Conservation (phyloP, 2,113 vertebrate species). For the Pelmatolapia mariae region DNA sequence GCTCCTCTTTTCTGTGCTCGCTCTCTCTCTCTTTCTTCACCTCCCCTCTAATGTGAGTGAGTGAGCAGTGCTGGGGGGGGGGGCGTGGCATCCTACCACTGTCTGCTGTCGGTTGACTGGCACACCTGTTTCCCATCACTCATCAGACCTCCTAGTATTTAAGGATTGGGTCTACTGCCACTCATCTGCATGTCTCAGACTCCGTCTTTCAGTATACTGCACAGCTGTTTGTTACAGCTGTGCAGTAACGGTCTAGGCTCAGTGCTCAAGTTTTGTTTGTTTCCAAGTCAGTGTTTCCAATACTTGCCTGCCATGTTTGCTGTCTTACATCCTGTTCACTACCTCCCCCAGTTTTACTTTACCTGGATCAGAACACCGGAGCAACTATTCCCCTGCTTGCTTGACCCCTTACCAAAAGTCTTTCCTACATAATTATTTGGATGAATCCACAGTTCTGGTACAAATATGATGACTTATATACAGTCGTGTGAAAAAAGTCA, state of each 20-base stretch:
- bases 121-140: not conserved
- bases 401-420: not conserved
- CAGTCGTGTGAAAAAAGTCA: not conserved
- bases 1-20: not conserved
- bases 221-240: not conserved
- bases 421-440: not conserved
- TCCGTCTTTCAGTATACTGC: rapidly evolving
- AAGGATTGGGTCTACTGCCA: not conserved
- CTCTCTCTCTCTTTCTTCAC: not conserved
- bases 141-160: not conserved
- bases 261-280: not conserved
- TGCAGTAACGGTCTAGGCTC: not conserved
- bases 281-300: not conserved
- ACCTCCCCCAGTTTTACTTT: not conserved
- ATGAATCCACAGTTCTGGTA: not conserved
- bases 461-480: not conserved
- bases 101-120: not conserved
- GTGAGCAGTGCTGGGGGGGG: not conserved
- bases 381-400: not conserved
- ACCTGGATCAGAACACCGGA: not conserved
- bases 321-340: not conserved
- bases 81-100: not conserved
- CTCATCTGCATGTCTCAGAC: not conserved
- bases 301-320: not conserved
- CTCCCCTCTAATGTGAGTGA: not conserved